Evolutionary conservation across 2,113 vertebrate genomes (phyloP).

Genomic region (Amblyopsis rosae): DNA sequence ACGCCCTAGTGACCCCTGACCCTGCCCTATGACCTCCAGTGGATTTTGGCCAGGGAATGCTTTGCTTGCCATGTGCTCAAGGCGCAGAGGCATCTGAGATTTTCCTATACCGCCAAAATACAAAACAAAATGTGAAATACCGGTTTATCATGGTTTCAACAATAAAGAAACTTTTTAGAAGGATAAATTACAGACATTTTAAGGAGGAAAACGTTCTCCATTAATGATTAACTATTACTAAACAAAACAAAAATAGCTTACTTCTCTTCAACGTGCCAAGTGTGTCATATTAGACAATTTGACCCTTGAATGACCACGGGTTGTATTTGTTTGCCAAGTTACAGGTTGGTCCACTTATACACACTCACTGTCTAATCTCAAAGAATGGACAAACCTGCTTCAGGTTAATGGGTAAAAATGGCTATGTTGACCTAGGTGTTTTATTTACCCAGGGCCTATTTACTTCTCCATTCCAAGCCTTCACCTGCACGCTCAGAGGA

Average conservation of each 20-base stretch:
- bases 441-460: slow-evolving; percentile 76
- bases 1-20: slow-evolving; percentile 71
- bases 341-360: slow-evolving; percentile 44
- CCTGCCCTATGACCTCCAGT: slow-evolving; percentile 75
- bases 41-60: slow-evolving; percentile 71
- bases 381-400: slow-evolving; percentile 47
- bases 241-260: background rate
- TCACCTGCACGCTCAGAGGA: slow-evolving; percentile 73
- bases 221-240: background rate
- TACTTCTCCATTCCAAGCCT: slow-evolving; percentile 66
- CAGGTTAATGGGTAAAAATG: slow-evolving; percentile 75
- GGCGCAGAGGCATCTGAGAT: slow-evolving; percentile 25
- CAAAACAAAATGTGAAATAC: too few species aligned
- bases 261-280: background rate
- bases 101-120: background rate
- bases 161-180: background rate
- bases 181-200: background rate
- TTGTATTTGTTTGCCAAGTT: slow-evolving; percentile 40
- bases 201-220: too few species aligned
- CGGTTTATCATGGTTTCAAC: background rate
- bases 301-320: slow-evolving; percentile 47
- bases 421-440: slow-evolving; percentile 76
- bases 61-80: slow-evolving; percentile 57
- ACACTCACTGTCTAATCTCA: slow-evolving; percentile 25
- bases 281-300: slow-evolving; percentile 11